Percentiles rank a stretch among this genome's conserved stretches.
phyloP scores from a whole-genome alignment of 2,888 invertebrate genomes.

The Poecilus cupreus region DNA sequence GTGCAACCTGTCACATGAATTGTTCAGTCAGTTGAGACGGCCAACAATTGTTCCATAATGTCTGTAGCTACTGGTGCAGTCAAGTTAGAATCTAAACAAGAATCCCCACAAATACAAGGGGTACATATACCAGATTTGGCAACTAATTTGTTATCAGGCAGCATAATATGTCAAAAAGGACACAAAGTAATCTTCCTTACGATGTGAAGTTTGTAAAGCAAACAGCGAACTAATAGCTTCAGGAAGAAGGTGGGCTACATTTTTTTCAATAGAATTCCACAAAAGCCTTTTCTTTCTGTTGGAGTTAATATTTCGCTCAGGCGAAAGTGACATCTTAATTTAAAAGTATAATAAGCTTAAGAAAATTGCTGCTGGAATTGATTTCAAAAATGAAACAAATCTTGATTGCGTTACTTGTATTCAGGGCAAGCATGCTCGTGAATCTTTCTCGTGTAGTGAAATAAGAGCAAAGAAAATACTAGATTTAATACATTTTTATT shows the following conservation, averaged over 20 bases:
- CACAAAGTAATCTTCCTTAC: not conserved
- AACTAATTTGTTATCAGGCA: not conserved
- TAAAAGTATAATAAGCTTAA: conserved; percentile 13
- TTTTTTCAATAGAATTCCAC: not conserved
- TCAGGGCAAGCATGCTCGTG: conserved; percentile 32
- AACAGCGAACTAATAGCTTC: too few relatives aligned
- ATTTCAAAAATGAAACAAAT: not conserved
- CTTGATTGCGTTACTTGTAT: conserved; percentile 9
- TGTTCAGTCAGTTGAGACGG: not conserved
- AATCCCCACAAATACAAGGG: not conserved
- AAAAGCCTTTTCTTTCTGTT: not conserved
- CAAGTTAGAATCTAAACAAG: conserved; percentile 6
- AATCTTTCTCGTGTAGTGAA: conserved; percentile 18
- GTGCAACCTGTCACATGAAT: not conserved
- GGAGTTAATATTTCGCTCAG: not conserved
- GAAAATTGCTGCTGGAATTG: not conserved
- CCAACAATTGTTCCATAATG: not conserved
- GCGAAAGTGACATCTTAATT: not conserved
- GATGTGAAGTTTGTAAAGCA: conserved; percentile 12
- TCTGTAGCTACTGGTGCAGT: conserved; percentile 3
- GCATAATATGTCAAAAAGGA: conserved; percentile 10
- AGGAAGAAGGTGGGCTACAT: not conserved
- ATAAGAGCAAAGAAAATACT: too few relatives aligned
- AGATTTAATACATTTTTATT: too few relatives aligned
- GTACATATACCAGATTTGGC: too few relatives aligned